Percentiles rank a stretch among this genome's conserved stretches.
Conservation (phyloP, 2,888 invertebrate genomes). For the Protodeltote pygarga region DNA sequence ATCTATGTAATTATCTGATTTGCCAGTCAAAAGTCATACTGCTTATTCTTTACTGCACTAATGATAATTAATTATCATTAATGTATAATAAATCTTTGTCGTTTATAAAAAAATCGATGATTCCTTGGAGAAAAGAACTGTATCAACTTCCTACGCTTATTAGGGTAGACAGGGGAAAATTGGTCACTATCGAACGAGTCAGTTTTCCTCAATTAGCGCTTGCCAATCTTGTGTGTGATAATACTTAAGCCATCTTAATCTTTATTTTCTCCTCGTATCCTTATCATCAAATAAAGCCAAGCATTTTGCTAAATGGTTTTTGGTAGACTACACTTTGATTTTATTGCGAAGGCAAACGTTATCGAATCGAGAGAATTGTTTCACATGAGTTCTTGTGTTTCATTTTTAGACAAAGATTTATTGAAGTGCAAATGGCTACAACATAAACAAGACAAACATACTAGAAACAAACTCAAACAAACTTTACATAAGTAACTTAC, state of each 20-base stretch:
- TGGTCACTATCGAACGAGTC: constrained; percentile 21
- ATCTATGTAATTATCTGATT: too few relatives aligned
- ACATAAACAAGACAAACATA: too few relatives aligned
- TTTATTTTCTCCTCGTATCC: constrained; percentile 14
- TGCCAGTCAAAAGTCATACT: constrained; percentile 17
- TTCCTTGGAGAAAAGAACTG: background rate
- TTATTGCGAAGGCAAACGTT: too few relatives aligned
- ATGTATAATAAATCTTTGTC: background rate
- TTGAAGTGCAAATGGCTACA: too few relatives aligned
- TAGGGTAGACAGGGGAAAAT: constrained; percentile 35
- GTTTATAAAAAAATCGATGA: background rate
- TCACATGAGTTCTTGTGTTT: too few relatives aligned
- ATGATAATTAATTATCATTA: too few relatives aligned
- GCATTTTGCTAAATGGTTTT: too few relatives aligned
- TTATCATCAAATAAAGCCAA: constrained; percentile 23
- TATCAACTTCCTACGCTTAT: constrained; percentile 19
- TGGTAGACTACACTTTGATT: too few relatives aligned
- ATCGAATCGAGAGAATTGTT: too few relatives aligned
- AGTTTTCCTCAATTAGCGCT: constrained; percentile 40
- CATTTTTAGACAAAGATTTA: too few relatives aligned
- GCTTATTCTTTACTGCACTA: background rate
- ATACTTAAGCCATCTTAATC: constrained; percentile 20
- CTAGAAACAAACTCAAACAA: too few relatives aligned
- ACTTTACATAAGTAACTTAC: too few relatives aligned
- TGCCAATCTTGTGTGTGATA: constrained; percentile 38